These are phyloP conservation scores for Amblyjoppa fuscipennis DNA, from an alignment of 2,888 invertebrate species.

Conservation along the genomic window DNA sequence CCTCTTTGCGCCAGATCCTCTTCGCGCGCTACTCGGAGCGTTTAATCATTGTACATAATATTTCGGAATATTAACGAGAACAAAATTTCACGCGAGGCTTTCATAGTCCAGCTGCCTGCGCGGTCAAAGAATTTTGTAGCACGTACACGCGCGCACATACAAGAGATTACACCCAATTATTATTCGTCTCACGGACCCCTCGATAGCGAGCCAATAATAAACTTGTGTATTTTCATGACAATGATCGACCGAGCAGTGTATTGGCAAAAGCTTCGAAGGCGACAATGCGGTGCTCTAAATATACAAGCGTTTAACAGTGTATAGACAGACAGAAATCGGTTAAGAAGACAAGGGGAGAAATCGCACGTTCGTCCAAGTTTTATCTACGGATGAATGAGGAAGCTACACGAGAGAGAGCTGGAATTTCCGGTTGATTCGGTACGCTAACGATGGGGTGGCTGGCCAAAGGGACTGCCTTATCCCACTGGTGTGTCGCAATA, in stretches of 20 bases:
- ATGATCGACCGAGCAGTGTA: constrained; percentile 68
- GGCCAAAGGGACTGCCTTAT: constrained; percentile 38
- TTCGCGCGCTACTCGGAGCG: constrained; percentile 29
- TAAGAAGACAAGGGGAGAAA: constrained; percentile 67
- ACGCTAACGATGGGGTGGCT: constrained; percentile 84
- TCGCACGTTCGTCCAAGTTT: constrained; percentile 70
- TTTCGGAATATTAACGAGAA: neutral
- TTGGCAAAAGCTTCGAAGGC: constrained; percentile 38
- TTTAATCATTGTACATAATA: neutral
- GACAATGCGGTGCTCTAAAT: constrained; percentile 42
- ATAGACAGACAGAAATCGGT: constrained; percentile 59
- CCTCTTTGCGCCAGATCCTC: constrained; percentile 43
- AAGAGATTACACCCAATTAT: constrained; percentile 52
- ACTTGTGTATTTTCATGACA: constrained; percentile 80
- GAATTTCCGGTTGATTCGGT: constrained; percentile 85
- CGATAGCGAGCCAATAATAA: constrained; percentile 76
- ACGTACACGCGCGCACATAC: neutral
- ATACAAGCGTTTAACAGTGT: constrained; percentile 20
- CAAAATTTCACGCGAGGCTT: neutral
- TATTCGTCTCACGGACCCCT: constrained; percentile 48
- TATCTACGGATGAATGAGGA: constrained; percentile 79
- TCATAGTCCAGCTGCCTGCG: constrained; percentile 48
- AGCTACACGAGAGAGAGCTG: constrained; percentile 81
- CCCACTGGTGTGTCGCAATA: constrained; percentile 49
- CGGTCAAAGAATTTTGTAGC: constrained; percentile 35